Percentiles rank a stretch among this genome's conserved stretches.
Conservation (phyloP, 1,140 invertebrate genomes). For the Brachionus plicatilis region DNA sequence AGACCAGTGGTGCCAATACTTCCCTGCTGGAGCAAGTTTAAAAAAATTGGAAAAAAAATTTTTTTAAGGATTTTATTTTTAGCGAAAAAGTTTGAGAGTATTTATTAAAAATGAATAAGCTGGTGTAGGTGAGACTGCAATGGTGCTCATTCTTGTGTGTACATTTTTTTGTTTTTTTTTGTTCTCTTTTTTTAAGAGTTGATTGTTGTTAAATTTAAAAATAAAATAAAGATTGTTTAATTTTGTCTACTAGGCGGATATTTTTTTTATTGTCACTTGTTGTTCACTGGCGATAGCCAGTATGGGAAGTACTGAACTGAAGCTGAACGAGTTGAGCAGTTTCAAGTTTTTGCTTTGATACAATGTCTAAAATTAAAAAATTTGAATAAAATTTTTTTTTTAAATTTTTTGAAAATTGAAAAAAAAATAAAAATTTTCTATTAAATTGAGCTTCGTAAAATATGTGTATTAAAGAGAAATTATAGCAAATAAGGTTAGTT, state of each 20-base stretch:
- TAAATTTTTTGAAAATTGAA: too few species aligned
- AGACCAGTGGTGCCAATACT: background rate
- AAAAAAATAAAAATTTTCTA: too few species aligned
- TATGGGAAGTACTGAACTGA: background rate
- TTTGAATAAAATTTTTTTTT: too few species aligned
- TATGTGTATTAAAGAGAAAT: too few species aligned
- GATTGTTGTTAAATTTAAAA: background rate
- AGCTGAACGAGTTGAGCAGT: slow-evolving; percentile 8
- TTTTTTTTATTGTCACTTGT: background rate
- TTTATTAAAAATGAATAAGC: background rate
- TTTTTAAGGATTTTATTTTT: background rate
- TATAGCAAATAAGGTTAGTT: too few species aligned
- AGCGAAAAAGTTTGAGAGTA: background rate
- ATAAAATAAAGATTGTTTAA: background rate
- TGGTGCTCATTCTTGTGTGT: background rate
- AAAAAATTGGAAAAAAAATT: background rate
- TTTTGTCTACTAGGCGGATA: background rate
- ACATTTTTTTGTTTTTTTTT: background rate
- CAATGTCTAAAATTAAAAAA: background rate
- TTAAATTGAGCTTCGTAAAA: too few species aligned
- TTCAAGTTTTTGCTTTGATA: slow-evolving; percentile 30
- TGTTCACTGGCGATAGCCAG: background rate
- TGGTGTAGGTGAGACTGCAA: background rate
- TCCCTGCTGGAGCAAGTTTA: background rate
- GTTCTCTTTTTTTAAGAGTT: background rate